Base-by-base conservation (phyloP, 2,113 vertebrate species). In the Scartelaos histophorus region DNA sequence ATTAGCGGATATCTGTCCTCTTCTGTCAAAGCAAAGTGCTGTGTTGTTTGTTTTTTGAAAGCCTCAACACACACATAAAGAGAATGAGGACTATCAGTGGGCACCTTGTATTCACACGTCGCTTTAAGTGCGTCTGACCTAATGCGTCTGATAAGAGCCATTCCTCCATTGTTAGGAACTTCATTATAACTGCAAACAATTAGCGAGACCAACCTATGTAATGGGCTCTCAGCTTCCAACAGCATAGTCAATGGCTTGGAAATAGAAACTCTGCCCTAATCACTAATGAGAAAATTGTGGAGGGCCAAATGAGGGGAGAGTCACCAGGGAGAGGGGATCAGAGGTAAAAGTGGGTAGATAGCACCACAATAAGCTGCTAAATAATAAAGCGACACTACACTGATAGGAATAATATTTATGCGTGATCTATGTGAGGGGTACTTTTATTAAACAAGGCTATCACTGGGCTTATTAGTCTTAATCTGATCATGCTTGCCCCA, bases 181-280 rank as follows among this genome's bases (percentile, higher is more conserved):
- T 92, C 90, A 91, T 91, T 92, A 91, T 89, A 87, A 90, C 87
- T 91, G 88, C 88, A 91, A 92, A 91, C 88, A 92, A 92, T 91
- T 91, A 92, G 87, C 66, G 71, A 46, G 73, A 85, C 84, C 87
- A 87, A 90, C 68, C 75, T 91, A 86, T 86, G 89, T 90, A 88
- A 92, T 91, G 80, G 89, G 80, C 87, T 90, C 85, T 89, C 80
- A 76, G 90, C 84, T 86, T 90, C 89, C 85, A 92, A 88, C 80
- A 80, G 88, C 85, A 90, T 80, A 91, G 90, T 92, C 90, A 89
- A 92, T 91, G 89, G 86, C 74, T 82, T 91, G 86, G 88, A 92
- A 92, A 92, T 92, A 88, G 90, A 92, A 92, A 89, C 89, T 90
- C 86, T 87, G 87, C 86, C 89, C 90, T 89, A 88, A 92, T 92